These are phyloP conservation scores for Amphimallon solstitiale DNA, from an alignment of 2,888 invertebrate species.

Conservation along the genomic window DNA sequence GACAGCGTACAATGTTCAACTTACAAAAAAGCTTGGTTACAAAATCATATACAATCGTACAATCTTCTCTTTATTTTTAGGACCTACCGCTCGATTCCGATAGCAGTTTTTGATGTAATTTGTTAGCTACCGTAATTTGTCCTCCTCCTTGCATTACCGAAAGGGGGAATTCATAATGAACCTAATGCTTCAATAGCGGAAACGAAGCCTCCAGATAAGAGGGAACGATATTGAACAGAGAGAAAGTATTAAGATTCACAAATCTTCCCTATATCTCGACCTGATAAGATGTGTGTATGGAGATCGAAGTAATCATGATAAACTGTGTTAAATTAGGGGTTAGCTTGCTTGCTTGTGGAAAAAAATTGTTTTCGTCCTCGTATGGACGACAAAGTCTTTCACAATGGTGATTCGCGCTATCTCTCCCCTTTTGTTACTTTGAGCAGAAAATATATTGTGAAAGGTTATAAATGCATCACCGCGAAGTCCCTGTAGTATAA, in stretches of 20 bases:
- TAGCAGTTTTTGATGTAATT: constrained; percentile 20
- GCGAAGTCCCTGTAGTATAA: no score
- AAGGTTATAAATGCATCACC: no score
- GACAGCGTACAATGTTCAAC: neutral
- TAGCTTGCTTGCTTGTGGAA: constrained; percentile 12
- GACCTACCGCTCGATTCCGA: neutral
- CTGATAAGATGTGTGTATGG: constrained; percentile 15
- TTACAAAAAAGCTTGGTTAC: neutral
- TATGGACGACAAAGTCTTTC: neutral
- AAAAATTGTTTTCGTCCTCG: neutral
- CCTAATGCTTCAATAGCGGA: constrained; percentile 9
- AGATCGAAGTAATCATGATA: constrained; percentile 26
- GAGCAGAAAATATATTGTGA: no score
- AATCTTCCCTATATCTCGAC: constrained; percentile 3
- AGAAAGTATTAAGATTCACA: constrained; percentile 26
- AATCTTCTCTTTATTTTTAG: no score
- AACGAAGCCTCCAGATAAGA: constrained; percentile 19
- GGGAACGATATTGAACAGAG: constrained; percentile 5
- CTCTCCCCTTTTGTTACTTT: no score
- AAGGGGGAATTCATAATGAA: constrained; percentile 33
- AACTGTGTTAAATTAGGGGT: constrained; percentile 14
- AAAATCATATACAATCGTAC: no score
- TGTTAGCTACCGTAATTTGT: constrained; percentile 27
- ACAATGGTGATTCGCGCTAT: no score
- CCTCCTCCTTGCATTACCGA: neutral